Conservation (phyloP, 2,888 invertebrate genomes). For the Eupithecia subumbrata region DNA sequence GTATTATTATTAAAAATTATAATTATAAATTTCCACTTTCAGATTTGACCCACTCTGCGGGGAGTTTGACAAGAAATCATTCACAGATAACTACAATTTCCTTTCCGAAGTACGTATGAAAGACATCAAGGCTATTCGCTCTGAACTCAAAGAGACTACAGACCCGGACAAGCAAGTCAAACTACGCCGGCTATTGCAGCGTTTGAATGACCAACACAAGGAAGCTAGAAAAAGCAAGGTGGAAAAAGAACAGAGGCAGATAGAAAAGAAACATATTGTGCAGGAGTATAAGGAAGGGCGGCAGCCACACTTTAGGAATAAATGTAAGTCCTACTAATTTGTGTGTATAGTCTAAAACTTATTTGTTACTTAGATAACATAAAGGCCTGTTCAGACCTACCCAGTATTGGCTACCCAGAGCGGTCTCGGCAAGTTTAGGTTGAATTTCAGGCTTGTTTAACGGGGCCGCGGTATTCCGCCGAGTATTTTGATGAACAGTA, state of each 20-base stretch:
- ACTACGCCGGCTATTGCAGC: constrained; percentile 88
- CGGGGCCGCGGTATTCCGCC: too few species aligned
- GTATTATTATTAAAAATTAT: too few species aligned
- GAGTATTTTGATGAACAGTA: too few species aligned
- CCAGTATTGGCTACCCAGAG: too few species aligned
- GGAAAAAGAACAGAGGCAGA: constrained; percentile 81
- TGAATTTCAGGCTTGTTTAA: too few species aligned
- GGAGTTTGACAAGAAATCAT: constrained; percentile 88
- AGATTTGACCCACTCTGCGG: constrained; percentile 95
- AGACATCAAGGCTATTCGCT: constrained; percentile 86
- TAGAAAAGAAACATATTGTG: constrained; percentile 82
- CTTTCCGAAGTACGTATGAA: constrained; percentile 87
- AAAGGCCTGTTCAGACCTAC: too few species aligned
- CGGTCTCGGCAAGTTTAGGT: too few species aligned
- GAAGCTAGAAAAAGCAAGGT: constrained; percentile 84
- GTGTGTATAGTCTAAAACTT: too few species aligned
- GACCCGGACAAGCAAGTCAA: constrained; percentile 86
- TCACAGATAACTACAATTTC: constrained; percentile 91
- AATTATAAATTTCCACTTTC: constrained; percentile 4
- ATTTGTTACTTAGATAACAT: too few species aligned
- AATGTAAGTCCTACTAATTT: constrained; percentile 60
- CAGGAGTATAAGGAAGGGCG: constrained; percentile 85
- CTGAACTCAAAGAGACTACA: constrained; percentile 84
- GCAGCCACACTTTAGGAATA: constrained; percentile 86
- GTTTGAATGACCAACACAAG: constrained; percentile 91